Conservation (phyloP, 1,140 invertebrate species). For the Aradophagus sp. region DNA sequence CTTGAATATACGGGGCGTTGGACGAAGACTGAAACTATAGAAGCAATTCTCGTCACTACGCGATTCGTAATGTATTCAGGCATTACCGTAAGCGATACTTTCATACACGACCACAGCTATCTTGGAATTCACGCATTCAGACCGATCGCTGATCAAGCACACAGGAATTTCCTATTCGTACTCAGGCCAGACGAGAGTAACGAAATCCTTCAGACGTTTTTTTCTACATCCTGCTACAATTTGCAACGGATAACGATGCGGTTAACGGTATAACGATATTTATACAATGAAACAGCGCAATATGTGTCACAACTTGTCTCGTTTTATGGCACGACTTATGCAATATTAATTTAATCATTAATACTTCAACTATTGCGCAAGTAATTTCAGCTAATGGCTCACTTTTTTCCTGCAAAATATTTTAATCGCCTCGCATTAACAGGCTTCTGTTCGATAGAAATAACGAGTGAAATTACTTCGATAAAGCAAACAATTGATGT, state of each 20-base stretch:
- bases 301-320: constrained; percentile 32
- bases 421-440: no score
- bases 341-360: constrained; percentile 22
- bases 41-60: constrained; percentile 42
- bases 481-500: no score
- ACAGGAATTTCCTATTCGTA: constrained; percentile 48
- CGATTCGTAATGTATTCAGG: constrained; percentile 53
- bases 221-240: constrained; percentile 39
- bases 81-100: constrained; percentile 59
- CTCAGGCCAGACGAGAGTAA: constrained; percentile 20
- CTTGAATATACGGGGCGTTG: constrained; percentile 55
- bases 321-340: constrained; percentile 26
- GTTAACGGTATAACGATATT: constrained; percentile 46
- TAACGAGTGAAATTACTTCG: no score
- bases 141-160: constrained; percentile 46
- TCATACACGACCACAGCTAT: constrained; percentile 46
- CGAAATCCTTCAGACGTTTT: constrained; percentile 37
- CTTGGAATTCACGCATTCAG: constrained; percentile 35
- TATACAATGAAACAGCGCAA: constrained; percentile 46
- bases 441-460: no score
- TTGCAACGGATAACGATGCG: constrained; percentile 49
- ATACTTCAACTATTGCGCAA: no score
- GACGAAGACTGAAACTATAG: constrained; percentile 50
- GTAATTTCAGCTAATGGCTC: no score
- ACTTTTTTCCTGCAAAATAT: no score